These are phyloP conservation scores for Caracal caracal DNA, from an alignment of 2,113 vertebrate species.

Conservation along the genomic window DNA sequence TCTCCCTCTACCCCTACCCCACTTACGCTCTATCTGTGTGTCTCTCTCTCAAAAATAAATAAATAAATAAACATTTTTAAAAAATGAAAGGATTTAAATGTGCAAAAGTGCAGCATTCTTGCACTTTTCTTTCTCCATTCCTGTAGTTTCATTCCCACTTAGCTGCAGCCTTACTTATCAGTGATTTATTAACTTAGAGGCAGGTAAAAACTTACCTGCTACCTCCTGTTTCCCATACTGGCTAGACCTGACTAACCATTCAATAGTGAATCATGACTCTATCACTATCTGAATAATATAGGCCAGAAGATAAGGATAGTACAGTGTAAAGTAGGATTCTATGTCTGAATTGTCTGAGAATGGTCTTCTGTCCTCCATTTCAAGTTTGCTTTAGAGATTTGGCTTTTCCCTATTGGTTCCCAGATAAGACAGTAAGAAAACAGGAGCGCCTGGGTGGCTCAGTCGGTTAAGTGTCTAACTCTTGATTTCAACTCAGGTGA, in stretches of 20 bases:
- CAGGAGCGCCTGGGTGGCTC: too few relatives aligned
- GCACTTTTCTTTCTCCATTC: background rate
- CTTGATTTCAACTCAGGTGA: too few relatives aligned
- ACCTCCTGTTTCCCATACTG: background rate
- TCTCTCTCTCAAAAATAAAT: too few relatives aligned
- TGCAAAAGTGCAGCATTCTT: background rate
- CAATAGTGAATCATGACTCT: background rate
- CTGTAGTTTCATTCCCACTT: background rate
- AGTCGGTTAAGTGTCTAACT: too few relatives aligned
- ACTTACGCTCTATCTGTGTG: too few relatives aligned
- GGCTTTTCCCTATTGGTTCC: background rate
- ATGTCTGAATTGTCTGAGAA: background rate
- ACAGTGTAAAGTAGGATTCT: background rate
- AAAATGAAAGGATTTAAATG: background rate
- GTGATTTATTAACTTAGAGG: background rate
- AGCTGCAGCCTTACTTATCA: background rate
- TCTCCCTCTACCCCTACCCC: too few relatives aligned
- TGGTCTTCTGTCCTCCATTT: background rate
- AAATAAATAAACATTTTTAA: too few relatives aligned
- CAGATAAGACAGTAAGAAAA: background rate
- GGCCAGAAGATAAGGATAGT: background rate
- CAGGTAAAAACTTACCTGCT: background rate
- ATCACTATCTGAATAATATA: background rate
- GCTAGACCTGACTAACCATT: background rate
- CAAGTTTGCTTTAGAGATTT: background rate